A percentile compares a stretch with the other conserved stretches of the same genome.
Evolutionary conservation across 2,888 invertebrate species (phyloP).

Genomic region (Bellardia pandia): DNA sequence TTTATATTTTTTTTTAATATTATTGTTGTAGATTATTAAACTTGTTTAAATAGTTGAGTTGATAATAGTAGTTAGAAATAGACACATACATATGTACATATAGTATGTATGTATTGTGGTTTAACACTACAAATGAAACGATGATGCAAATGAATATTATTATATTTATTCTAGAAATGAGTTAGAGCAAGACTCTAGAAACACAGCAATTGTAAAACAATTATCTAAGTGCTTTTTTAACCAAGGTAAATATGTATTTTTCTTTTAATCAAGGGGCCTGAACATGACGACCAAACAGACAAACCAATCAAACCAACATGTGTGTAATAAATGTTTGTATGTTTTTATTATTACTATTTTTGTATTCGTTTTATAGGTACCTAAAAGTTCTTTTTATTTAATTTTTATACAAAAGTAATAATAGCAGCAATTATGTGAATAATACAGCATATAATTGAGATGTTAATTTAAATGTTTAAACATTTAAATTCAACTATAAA

Average conservation of each 20-base stretch:
- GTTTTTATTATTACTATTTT: neutral
- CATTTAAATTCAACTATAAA: constrained; percentile 34
- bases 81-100: neutral
- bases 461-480: constrained; percentile 54
- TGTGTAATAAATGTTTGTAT: neutral
- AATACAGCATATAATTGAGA: constrained; percentile 69
- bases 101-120: too few relatives aligned
- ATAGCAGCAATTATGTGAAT: constrained; percentile 65
- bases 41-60: constrained; percentile 16
- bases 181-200: neutral
- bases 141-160: constrained; percentile 3
- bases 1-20: neutral
- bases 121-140: neutral
- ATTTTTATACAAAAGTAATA: constrained; percentile 38
- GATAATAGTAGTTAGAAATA: neutral
- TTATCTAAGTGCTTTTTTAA: constrained; percentile 23
- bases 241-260: neutral
- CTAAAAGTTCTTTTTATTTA: neutral
- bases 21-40: constrained; percentile 15
- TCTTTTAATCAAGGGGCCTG: constrained; percentile 25
- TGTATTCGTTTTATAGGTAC: neutral
- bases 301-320: neutral
- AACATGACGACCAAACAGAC: constrained; percentile 13
- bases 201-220: constrained; percentile 29
- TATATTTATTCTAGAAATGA: neutral